A percentile compares a stretch with the other conserved stretches of the same genome.
Conservation (phyloP, 2,888 invertebrate genomes). For the Trachelus tabidus region DNA sequence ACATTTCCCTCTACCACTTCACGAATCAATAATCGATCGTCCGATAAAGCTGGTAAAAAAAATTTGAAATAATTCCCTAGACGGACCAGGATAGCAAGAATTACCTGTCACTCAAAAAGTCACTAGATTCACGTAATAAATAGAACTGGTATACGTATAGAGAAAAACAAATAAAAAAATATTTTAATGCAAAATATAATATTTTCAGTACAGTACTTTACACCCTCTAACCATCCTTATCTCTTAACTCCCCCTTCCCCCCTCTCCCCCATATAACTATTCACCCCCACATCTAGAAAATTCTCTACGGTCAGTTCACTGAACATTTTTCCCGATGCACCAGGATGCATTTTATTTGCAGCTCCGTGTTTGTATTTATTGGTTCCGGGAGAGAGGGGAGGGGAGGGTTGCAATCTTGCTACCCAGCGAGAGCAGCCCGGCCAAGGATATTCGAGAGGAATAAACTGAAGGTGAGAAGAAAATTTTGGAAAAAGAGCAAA, state of each 20-base stretch:
- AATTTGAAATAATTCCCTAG: background rate
- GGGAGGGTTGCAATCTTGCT: background rate
- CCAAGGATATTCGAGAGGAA: background rate
- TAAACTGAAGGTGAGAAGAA: background rate
- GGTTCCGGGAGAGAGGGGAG: background rate
- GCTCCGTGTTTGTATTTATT: background rate
- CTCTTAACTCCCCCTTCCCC: too few species aligned
- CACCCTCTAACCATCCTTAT: background rate
- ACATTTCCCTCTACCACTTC: background rate
- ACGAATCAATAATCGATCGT: background rate
- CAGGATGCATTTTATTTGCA: background rate
- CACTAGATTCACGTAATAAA: background rate
- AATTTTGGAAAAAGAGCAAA: background rate
- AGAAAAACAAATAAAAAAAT: too few species aligned
- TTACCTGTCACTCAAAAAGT: background rate
- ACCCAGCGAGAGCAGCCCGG: background rate
- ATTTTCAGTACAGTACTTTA: background rate
- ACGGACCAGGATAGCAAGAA: background rate
- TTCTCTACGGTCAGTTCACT: background rate
- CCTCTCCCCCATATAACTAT: background rate
- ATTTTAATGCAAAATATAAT: too few species aligned
- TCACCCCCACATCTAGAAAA: background rate
- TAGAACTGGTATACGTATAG: background rate
- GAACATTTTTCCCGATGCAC: background rate
- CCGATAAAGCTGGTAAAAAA: background rate